Conservation (phyloP, 2,888 invertebrate species). For the Heliconius cydno region DNA sequence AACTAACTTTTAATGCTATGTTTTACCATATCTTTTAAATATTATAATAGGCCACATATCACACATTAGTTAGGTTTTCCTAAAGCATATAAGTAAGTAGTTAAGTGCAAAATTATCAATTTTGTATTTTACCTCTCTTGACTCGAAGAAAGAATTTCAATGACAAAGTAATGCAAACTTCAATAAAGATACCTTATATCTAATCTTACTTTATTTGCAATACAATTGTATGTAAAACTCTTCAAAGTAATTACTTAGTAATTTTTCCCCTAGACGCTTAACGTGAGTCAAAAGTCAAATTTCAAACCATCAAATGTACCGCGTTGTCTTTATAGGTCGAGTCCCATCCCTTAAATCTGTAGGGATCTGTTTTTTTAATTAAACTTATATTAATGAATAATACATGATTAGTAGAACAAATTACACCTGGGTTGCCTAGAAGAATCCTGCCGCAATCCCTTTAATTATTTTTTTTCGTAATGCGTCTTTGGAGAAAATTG, state of each 20-base stretch:
- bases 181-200: conserved; percentile 37
- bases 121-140: neutral
- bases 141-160: conserved; percentile 30
- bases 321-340: no score
- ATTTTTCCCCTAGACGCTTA: neutral
- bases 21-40: neutral
- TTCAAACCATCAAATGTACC: no score
- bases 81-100: neutral
- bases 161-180: conserved; percentile 27
- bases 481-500: no score
- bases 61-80: neutral
- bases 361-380: no score
- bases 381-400: no score
- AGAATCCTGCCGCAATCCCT: no score
- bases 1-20: neutral
- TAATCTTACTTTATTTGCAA: conserved; percentile 30
- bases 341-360: no score
- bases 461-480: no score
- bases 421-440: no score
- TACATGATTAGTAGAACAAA: no score
- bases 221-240: neutral
- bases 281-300: no score
- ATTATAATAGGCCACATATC: neutral
- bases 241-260: conserved; percentile 11
- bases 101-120: neutral